Evolutionary conservation across 2,797 vertebrate genomes (phyloP), one percentile per base, ranked within the genome.

Genomic region (Enteromius fasciolatus): DNA sequence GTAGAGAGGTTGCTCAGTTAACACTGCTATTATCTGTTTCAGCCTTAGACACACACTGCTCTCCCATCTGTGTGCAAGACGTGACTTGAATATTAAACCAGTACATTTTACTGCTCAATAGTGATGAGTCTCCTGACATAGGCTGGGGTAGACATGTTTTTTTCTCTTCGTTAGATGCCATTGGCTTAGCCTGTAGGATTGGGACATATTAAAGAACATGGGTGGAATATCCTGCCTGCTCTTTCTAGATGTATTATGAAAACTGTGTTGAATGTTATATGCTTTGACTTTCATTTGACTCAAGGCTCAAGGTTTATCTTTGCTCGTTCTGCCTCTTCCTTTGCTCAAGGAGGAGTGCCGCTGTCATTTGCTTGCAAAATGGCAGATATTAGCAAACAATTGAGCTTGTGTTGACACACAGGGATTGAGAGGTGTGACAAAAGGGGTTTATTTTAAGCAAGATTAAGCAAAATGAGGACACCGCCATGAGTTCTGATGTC

Each of bases 361-460:
- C 57, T 82, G 18, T 66, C 72, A 50, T 50, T 61, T 59, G 61
- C 77, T 59, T 44, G 79, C 20, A 50, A 68, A 75, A 76, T 76
- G 57, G 23, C 46, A 41, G 48, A 82, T 78, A 82, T 84, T 81
- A 82, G 52, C 54, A 39, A 79, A 82, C 82, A 83, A 73, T 82
- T 82, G 52, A 50, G 63, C 33, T 48, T 70, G 78, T 46, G 64
- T 59, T 75, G 81, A 74, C 63, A 57, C 9, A 18, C 23, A 48
- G 54, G 84, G 64, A 69, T 78, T 72, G 57, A 48, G 52, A 76
- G 39, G 64, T 67, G 80, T 81, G 83, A 87, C 87, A 74, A 84
- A 87, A 61, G 39, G 31, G 72, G 87, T 83, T 88, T 86, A 86
- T 87, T 87, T 83, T 80, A 82, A 86, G 75, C 48, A 36, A 81